Evolutionary conservation across 2,797 vertebrate species (phyloP), one percentile per base, ranked within the genome.

Genomic region (Neopelma chrysocephalum): DNA sequence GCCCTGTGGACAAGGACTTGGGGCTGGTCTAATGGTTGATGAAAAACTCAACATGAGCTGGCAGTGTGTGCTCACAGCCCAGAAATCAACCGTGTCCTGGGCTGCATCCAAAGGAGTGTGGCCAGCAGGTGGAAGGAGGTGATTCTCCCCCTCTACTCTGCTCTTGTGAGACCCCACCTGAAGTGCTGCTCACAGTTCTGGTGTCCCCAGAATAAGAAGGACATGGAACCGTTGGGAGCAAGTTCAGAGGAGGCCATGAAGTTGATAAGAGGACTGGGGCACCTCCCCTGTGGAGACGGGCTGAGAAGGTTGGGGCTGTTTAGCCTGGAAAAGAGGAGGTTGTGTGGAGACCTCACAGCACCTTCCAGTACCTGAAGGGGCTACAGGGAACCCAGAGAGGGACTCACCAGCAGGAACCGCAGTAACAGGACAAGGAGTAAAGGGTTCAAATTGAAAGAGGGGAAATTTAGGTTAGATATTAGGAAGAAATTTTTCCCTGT

Each of bases 291-390:
- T 1, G 23, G 16, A 25, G 23, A 45, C 32, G 47, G 36, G 38
- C 29, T 66, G 38, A 7, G 38, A 0, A 21, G 81, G 12, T 3
- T 40, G 16, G 23, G 23, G 5, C 0, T 34, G 23, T 3, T 60
- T 16, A 31, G 32, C 0, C 25, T 60, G 11, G 56, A 60, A 20
- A 51, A 50, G 36, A 36, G 32, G 51, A 38, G 23, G 14, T 8
- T 58, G n/a, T 29, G 14, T 38, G 8, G 27, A 8, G 7, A 21
- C 9, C 65, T 51, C 38, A 51, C 4, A 65, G 20, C 38, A 51
- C 12, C 19, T 72, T 58, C 51, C 51, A 80, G 16, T 12, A 10
- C 38, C 29, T 60, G 60, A 58, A 66, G 27, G 29, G 23, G 20
- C 9, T 21, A 5, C 6, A 60, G n/a, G 29, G 38, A 73, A 27